Evolutionary conservation across 2,113 vertebrate species (phyloP).

Genomic region (Zosterops hypoxanthus): DNA sequence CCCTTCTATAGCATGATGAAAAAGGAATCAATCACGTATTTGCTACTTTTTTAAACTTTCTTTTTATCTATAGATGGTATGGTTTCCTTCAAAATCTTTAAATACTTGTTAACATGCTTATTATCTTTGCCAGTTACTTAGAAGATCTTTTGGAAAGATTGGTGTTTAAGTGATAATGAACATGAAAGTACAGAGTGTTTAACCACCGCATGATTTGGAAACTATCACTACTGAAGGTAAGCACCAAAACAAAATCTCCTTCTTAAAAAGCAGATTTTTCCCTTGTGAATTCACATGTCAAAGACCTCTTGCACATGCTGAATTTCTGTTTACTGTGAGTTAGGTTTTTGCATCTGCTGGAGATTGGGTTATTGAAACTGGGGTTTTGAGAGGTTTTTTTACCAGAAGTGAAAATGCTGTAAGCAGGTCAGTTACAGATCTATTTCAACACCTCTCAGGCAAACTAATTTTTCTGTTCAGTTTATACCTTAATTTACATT

Average conservation of each 20-base stretch:
- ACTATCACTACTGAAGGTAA: background rate
- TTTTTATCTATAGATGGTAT: background rate
- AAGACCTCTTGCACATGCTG: background rate
- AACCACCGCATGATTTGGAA: background rate
- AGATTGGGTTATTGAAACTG: background rate
- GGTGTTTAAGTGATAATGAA: slow-evolving; percentile 1
- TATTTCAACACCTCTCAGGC: background rate
- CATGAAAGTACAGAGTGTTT: background rate
- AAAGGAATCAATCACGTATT: background rate
- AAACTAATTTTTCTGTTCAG: slow-evolving; percentile 23
- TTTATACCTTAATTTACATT: slow-evolving; percentile 46
- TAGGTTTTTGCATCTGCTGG: background rate
- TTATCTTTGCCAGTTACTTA: slow-evolving; percentile 6
- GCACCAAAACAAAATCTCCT: background rate
- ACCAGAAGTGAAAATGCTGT: background rate
- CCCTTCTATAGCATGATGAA: background rate
- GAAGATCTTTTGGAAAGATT: slow-evolving; percentile 1
- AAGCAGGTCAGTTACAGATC: background rate
- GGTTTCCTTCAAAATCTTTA: slow-evolving; percentile 1
- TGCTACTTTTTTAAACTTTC: background rate
- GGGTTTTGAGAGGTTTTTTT: background rate
- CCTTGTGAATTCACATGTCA: background rate
- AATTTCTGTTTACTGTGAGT: background rate
- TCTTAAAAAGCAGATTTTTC: background rate
- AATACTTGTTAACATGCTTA: background rate